phyloP scores from a whole-genome alignment of 1,140 invertebrate genomes.

The Goniozus legneri region DNA sequence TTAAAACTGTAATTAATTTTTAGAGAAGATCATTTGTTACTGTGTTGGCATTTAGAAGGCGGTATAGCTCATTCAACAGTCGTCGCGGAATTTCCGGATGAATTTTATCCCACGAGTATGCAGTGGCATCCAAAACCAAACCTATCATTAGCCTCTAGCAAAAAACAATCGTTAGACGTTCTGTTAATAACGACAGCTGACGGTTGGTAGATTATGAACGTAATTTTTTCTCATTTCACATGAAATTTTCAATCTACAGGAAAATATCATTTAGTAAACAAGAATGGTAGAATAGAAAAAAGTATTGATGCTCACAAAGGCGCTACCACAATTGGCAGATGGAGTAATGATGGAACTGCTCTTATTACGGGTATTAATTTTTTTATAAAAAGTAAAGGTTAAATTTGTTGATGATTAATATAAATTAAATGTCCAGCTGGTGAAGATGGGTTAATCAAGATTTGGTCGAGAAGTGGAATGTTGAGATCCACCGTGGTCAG shows the following conservation, averaged over 20 bases:
- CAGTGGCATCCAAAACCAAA: constrained; percentile 62
- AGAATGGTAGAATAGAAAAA: constrained; percentile 88
- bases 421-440: constrained; percentile 62
- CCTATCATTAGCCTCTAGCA: constrained; percentile 35
- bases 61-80: constrained; percentile 71
- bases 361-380: constrained; percentile 72
- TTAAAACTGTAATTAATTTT: constrained; percentile 4
- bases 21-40: constrained; percentile 87
- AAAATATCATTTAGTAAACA: constrained; percentile 86
- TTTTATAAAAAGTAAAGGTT: background rate
- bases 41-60: constrained; percentile 78
- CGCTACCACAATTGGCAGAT: constrained; percentile 79
- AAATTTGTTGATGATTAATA: constrained; percentile 2
- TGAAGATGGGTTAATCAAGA: constrained; percentile 94
- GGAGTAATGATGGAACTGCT: constrained; percentile 91
- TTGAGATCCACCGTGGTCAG: constrained; percentile 86
- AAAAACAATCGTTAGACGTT: constrained; percentile 76
- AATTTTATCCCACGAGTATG: constrained; percentile 85
- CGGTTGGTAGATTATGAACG: constrained; percentile 53
- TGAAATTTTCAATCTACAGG: constrained; percentile 51
- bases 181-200: constrained; percentile 87
- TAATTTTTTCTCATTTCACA: constrained; percentile 1
- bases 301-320: constrained; percentile 89
- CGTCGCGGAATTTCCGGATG: constrained; percentile 73
- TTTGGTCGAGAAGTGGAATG: constrained; percentile 96